phyloP scores from a whole-genome alignment of 2,113 vertebrate species.

The Megaptera novaeangliae region DNA sequence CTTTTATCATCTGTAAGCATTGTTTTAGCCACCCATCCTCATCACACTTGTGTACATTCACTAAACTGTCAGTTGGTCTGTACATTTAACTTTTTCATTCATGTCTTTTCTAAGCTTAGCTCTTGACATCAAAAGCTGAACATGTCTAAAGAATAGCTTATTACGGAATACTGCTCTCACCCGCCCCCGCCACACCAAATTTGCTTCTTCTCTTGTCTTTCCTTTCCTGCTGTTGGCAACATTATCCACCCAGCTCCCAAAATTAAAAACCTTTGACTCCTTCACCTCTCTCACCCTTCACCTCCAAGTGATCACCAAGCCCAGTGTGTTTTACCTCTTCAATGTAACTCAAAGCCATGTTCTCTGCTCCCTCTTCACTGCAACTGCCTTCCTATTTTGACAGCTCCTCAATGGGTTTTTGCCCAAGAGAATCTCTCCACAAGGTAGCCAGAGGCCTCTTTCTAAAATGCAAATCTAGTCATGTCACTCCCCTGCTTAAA shows the following conservation, averaged over 20 bases:
- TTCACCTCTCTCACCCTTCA: not conserved
- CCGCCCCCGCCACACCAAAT: not conserved
- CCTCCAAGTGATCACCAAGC: not conserved
- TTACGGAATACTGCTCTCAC: not conserved
- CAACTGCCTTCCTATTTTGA: not conserved
- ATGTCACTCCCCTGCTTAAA: slow-evolving; percentile 25
- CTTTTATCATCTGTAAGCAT: not conserved
- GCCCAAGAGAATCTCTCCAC: not conserved
- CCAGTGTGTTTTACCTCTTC: not conserved
- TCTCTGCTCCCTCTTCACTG: not conserved
- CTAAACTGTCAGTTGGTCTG: not conserved
- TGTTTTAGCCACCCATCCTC: not conserved
- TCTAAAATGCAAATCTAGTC: slow-evolving; percentile 34
- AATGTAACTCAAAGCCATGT: not conserved
- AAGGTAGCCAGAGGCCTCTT: not conserved
- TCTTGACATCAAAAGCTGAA: not conserved
- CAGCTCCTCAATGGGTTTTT: not conserved
- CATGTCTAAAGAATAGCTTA: not conserved
- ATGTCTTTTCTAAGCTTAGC: not conserved
- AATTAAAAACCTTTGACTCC: slow-evolving; percentile 31
- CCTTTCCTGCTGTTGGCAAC: not conserved
- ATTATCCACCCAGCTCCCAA: not conserved
- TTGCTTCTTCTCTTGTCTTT: not conserved
- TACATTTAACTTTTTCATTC: not conserved
- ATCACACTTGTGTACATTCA: not conserved